Evolutionary conservation across 2,888 invertebrate species (phyloP), one percentile per base, ranked within the genome.

Genomic region (Aporophyla nigra): DNA sequence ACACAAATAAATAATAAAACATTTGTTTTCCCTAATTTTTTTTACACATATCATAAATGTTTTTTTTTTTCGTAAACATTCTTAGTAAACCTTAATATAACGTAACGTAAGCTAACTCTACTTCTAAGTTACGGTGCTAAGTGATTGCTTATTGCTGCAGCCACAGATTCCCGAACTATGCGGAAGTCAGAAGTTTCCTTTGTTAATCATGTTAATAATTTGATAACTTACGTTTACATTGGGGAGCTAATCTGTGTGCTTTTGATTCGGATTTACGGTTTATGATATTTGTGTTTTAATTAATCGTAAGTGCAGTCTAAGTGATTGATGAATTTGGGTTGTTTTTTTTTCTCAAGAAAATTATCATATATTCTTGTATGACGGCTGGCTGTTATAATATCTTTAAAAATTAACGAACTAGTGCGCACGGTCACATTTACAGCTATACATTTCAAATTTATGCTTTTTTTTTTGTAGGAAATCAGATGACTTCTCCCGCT

Each of bases 171-270:
- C 87, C 82, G 80, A 92, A 91, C 88, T 90, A 93, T 93, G 92
- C 94, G 95, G 95, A 95, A 94, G 93, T 84, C 72, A 71, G 82
- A 87, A 89, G 89, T 93, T 94, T 93, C 92, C 92, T 92, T 87
- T 92, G 93, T 91, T 95, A 95, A 95, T 94, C 91, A 91, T 85
- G 90, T 92, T 94, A 93, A 90, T 83, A 85, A 87, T 89, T 88
- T 87, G 83, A 92, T 90, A 85, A 84, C 78, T 51, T 68, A 69
- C 66, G 78, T 87, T 81, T 80, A 82, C 84, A 69, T 77, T 73
- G 43, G 51, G 54, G 0, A 58, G 49, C n/a, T 86, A 88, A 88
- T 84, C 87, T 83, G 83, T 87, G 78, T 84, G 62, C 81, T 83
- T 85, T 79, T 80, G 59, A 74, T 83, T 65, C 73, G 73, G 80